These are phyloP conservation scores for Enhydra lutris DNA, from an alignment of 2,113 vertebrate genomes.

Conservation along the genomic window DNA sequence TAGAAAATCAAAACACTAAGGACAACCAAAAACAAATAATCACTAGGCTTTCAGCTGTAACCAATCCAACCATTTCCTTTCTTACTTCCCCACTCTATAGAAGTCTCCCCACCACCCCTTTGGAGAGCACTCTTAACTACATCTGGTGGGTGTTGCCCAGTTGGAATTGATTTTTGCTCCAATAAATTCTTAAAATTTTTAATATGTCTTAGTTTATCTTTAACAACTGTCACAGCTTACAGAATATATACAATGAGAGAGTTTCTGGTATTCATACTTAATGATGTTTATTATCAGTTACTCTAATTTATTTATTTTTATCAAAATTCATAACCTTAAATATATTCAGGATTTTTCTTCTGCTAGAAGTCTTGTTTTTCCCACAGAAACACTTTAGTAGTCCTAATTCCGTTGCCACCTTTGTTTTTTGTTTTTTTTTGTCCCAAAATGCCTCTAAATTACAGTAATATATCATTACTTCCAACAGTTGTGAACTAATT, in stretches of 20 bases:
- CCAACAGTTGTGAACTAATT: slow-evolving; percentile 20
- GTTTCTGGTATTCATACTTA: neutral
- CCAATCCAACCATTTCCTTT: neutral
- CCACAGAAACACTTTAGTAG: neutral
- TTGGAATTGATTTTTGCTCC: neutral
- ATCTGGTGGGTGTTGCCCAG: neutral
- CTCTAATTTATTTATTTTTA: neutral
- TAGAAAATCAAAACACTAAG: neutral
- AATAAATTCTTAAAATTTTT: neutral
- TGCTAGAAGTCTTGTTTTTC: neutral
- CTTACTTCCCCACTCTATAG: neutral
- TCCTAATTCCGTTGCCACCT: neutral
- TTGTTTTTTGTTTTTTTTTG: neutral
- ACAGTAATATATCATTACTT: slow-evolving; percentile 58
- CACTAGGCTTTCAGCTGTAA: neutral
- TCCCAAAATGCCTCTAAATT: slow-evolving; percentile 46
- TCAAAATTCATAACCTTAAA: neutral
- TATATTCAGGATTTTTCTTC: neutral
- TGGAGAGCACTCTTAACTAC: neutral
- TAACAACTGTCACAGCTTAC: neutral
- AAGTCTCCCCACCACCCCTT: neutral
- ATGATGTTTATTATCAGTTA: neutral
- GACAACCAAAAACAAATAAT: neutral
- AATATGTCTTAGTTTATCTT: neutral
- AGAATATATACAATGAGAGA: neutral